phyloP scores from a whole-genome alignment of 2,113 vertebrate genomes.

The Corythornis madagascariensis region DNA sequence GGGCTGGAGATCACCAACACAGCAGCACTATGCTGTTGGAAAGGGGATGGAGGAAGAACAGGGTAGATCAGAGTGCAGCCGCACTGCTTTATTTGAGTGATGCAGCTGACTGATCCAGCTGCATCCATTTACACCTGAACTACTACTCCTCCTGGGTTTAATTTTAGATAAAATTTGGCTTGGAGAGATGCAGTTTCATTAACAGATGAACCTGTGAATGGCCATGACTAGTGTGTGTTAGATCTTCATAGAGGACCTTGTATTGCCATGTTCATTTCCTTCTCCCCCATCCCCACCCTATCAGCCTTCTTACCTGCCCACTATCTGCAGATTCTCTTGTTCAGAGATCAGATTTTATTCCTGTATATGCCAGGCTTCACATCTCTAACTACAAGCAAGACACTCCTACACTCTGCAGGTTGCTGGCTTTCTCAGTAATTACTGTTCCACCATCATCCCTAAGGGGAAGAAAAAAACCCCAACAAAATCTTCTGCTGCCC shows the following conservation, averaged over 20 bases:
- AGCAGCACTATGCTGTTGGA: not conserved
- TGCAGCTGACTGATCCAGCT: not conserved
- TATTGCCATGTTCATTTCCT: not conserved
- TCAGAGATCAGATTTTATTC: not conserved
- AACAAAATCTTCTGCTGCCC: not conserved
- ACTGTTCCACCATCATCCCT: not conserved
- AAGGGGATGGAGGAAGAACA: not conserved
- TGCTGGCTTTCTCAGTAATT: constrained; percentile 2
- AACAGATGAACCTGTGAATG: not conserved
- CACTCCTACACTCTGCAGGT: constrained; percentile 3
- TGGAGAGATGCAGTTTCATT: not conserved
- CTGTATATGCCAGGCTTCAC: not conserved
- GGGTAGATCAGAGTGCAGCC: not conserved
- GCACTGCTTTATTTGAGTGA: not conserved
- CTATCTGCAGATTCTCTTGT: not conserved
- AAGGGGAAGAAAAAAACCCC: not conserved
- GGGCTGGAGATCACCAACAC: not conserved
- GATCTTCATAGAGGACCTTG: not conserved
- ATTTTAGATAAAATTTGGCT: not conserved
- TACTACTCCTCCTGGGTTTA: not conserved
- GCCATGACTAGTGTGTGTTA: not conserved
- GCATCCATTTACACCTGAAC: not conserved
- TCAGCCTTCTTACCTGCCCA: not conserved
- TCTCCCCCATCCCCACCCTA: not conserved
- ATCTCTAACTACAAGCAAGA: not conserved